Evolutionary conservation across 2,888 invertebrate species (phyloP).

Genomic region (Harpalus rubripes): DNA sequence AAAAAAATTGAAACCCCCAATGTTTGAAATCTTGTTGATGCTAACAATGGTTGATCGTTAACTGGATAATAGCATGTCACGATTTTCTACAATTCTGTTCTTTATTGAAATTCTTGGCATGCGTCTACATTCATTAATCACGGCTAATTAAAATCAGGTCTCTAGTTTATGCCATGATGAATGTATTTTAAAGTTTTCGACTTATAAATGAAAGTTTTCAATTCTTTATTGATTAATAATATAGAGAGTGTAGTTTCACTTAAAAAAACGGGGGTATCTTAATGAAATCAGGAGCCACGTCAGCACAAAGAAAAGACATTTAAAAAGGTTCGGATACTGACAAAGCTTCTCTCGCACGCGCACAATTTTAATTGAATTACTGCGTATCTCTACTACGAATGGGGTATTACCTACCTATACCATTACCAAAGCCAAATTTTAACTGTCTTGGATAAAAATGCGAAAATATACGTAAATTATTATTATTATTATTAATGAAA

Average conservation of each 20-base stretch:
- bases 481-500: too few relatives aligned
- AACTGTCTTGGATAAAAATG: too few relatives aligned
- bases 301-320: slow-evolving; percentile 39
- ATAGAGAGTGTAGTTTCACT: not conserved
- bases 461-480: too few relatives aligned
- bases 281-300: slow-evolving; percentile 32
- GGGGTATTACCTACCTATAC: too few relatives aligned
- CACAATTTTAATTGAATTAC: not conserved
- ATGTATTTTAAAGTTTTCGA: slow-evolving; percentile 38
- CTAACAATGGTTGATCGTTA: slow-evolving; percentile 14
- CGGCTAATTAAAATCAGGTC: slow-evolving; percentile 36
- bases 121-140: slow-evolving; percentile 29
- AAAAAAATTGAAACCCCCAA: too few relatives aligned
- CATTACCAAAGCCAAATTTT: too few relatives aligned
- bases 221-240: not conserved
- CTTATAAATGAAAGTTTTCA: not conserved
- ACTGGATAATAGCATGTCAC: slow-evolving; percentile 8
- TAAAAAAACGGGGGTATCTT: slow-evolving; percentile 17
- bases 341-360: not conserved
- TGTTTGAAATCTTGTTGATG: not conserved
- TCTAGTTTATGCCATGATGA: slow-evolving; percentile 38
- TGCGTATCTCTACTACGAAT: not conserved
- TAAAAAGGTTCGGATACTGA: slow-evolving; percentile 3
- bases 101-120: slow-evolving; percentile 44
- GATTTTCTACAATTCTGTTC: slow-evolving; percentile 28